These are phyloP conservation scores for Chelidonichthys spinosus DNA, from an alignment of 2,797 vertebrate species.

Conservation along the genomic window DNA sequence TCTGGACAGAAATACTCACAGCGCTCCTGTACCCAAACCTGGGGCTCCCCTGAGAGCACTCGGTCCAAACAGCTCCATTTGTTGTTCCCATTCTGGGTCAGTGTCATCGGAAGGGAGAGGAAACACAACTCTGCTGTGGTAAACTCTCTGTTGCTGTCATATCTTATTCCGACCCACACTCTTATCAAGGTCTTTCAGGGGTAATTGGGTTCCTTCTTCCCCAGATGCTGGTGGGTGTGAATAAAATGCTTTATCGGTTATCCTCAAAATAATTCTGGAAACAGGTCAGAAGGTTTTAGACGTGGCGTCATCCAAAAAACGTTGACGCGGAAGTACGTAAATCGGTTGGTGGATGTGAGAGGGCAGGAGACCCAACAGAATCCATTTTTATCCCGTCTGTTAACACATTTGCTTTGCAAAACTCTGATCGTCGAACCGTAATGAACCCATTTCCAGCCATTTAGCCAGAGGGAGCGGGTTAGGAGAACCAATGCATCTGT, in stretches of 20 bases:
- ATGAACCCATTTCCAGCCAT: conserved; percentile 44
- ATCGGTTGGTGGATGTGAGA: not conserved
- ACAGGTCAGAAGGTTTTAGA: conserved; percentile 4
- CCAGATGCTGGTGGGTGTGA: conserved; percentile 11
- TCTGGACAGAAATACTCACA: conserved; percentile 43
- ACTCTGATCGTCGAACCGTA: conserved; percentile 21
- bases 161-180: not conserved
- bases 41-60: conserved; percentile 49
- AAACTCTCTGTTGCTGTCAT: conserved; percentile 27
- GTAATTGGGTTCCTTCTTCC: conserved; percentile 30
- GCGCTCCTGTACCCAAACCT: conserved; percentile 49
- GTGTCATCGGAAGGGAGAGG: conserved; percentile 34
- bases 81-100: conserved; percentile 72
- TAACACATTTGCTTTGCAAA: conserved; percentile 48
- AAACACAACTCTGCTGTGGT: conserved; percentile 32
- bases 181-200: conserved; percentile 18
- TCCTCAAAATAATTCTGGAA: conserved; percentile 16
- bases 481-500: conserved; percentile 53
- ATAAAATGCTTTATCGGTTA: conserved; percentile 27
- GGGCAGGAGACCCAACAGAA: not conserved
- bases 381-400: conserved; percentile 9
- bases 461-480: conserved; percentile 65
- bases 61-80: conserved; percentile 39
- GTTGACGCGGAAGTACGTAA: not conserved
- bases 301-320: not conserved